Conservation (phyloP, 2,113 vertebrate genomes). For the Malurus cyaneus region DNA sequence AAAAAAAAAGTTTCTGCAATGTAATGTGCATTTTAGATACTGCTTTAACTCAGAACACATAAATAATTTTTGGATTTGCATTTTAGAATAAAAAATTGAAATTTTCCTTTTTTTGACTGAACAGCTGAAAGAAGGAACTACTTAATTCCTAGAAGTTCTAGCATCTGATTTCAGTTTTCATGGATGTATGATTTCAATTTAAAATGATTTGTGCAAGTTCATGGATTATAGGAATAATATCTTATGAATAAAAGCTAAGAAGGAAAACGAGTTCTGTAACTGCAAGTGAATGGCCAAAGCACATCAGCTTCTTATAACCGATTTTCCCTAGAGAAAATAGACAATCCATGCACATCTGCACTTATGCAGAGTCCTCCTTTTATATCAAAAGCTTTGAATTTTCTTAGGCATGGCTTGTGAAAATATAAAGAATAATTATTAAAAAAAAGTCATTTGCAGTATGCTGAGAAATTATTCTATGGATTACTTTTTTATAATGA, state of each 20-base stretch:
- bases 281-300: background rate
- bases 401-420: background rate
- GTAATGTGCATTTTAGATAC: background rate
- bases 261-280: background rate
- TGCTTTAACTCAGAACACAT: background rate
- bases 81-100: background rate
- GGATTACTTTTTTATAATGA: background rate
- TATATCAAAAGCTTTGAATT: background rate
- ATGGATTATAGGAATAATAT: background rate
- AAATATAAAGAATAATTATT: background rate
- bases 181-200: background rate
- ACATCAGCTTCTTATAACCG: background rate
- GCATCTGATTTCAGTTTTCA: background rate
- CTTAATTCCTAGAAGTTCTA: background rate
- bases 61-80: background rate
- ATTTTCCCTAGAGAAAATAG: background rate
- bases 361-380: background rate
- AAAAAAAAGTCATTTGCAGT: background rate
- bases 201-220: background rate
- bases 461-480: background rate
- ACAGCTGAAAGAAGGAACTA: background rate
- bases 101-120: background rate
- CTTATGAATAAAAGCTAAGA: background rate
- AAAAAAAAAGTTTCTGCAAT: background rate
- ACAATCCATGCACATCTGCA: background rate